Conservation (phyloP, 2,113 vertebrate species). For the Eurystomus gularis region DNA sequence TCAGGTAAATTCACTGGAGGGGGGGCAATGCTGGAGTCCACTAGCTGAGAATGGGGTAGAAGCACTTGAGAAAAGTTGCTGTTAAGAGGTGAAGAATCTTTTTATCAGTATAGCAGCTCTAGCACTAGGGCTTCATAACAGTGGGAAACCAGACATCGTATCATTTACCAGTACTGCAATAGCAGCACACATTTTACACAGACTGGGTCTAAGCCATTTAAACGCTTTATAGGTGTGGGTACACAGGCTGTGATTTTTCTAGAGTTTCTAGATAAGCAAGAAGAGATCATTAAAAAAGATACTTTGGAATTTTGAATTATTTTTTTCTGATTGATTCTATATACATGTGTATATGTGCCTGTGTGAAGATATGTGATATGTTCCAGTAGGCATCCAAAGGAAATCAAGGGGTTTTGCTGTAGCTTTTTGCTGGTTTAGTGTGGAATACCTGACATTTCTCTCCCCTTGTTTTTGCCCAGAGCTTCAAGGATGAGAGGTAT, state of each 20-base stretch:
- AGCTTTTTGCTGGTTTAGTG: neutral
- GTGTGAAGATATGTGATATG: neutral
- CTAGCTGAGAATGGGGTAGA: neutral
- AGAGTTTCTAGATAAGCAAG: neutral
- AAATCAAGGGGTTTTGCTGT: neutral
- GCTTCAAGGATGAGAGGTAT: neutral
- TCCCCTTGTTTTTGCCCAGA: rapidly evolving
- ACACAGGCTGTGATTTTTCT: neutral
- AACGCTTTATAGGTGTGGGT: rapidly evolving
- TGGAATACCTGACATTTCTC: neutral
- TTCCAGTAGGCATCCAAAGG: neutral
- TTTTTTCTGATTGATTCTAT: neutral
- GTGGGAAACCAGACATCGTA: neutral
- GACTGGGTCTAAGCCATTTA: neutral
- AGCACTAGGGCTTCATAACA: neutral
- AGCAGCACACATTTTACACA: neutral
- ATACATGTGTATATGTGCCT: rapidly evolving
- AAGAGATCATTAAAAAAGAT: neutral
- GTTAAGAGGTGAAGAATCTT: neutral
- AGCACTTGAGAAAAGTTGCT: neutral
- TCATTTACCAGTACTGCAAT: neutral
- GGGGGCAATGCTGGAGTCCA: neutral
- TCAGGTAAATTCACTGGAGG: neutral
- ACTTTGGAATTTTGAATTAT: neutral
- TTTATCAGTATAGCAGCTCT: neutral